phyloP scores from a whole-genome alignment of 2,888 invertebrate genomes.

The Acrobeloides nanus region DNA sequence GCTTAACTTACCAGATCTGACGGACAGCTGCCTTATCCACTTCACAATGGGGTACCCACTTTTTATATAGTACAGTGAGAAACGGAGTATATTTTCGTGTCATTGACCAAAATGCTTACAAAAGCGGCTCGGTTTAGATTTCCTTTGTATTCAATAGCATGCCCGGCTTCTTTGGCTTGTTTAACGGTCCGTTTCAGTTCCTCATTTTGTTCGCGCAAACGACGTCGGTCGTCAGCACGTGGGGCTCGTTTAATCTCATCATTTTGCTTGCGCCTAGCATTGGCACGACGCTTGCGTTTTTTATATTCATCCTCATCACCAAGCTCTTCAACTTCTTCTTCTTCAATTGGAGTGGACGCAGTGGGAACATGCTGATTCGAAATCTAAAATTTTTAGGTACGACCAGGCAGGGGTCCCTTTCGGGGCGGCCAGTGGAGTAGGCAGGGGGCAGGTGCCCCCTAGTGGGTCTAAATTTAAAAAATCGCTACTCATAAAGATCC shows the following conservation, averaged over 20 bases:
- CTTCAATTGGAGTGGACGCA: constrained; percentile 11
- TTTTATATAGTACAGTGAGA: no score
- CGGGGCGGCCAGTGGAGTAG: no score
- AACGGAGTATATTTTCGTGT: no score
- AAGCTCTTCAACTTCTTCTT: constrained; percentile 11
- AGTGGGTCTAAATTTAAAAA: no score
- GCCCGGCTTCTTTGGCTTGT: constrained; percentile 38
- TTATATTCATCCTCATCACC: constrained; percentile 12
- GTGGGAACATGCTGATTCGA: constrained; percentile 47
- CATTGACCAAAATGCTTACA: constrained; percentile 19
- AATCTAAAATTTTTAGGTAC: constrained; percentile 36
- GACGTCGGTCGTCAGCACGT: neutral
- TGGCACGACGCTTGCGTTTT: constrained; percentile 8
- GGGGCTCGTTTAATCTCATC: constrained; percentile 40
- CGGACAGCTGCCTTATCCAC: no score
- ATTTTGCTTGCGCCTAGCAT: constrained; percentile 26
- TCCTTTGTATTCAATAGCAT: constrained; percentile 47
- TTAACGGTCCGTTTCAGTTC: constrained; percentile 45
- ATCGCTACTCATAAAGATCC: no score
- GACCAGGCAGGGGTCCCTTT: no score
- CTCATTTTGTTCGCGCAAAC: constrained; percentile 25
- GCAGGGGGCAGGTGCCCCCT: no score
- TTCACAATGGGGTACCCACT: no score
- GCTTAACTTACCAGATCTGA: no score
- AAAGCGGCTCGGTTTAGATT: constrained; percentile 34